Conservation (phyloP, 1,140 invertebrate species). For the Microplitis demolitor region DNA sequence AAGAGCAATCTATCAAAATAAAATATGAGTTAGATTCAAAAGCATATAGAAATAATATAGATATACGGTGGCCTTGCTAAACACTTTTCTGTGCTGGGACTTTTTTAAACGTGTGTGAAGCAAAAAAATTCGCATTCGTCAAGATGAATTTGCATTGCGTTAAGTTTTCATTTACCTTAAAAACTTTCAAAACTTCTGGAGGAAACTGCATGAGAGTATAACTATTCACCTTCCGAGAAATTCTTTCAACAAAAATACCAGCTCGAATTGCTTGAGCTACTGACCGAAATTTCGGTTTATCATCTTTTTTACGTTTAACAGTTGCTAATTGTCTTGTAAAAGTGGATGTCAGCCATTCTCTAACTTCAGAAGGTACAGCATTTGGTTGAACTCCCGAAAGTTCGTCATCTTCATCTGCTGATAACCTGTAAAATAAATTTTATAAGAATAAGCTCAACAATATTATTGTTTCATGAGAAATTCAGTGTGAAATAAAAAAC, state of each 20-base stretch:
- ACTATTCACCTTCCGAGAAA: conserved; percentile 87
- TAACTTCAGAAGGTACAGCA: conserved; percentile 91
- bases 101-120: too few species aligned
- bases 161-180: conserved; percentile 74
- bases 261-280: conserved; percentile 97
- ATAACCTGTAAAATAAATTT: conserved; percentile 60
- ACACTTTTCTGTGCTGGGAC: too few species aligned
- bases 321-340: conserved; percentile 89
- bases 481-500: too few species aligned
- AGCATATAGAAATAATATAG: too few species aligned
- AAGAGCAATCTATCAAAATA: too few species aligned
- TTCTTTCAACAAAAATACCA: conserved; percentile 96
- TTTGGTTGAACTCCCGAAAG: conserved; percentile 94
- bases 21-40: too few species aligned
- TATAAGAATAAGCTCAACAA: conserved; percentile 9
- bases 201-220: conserved; percentile 89
- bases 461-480: too few species aligned
- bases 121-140: background rate
- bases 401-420: conserved; percentile 91
- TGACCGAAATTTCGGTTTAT: conserved; percentile 87
- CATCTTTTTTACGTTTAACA: conserved; percentile 74
- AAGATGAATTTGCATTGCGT: background rate
- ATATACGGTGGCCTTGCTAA: too few species aligned
- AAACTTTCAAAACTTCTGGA: conserved; percentile 80
- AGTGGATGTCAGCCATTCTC: conserved; percentile 97